Conservation (phyloP, 2,797 vertebrate genomes). For the Siniperca obscura region DNA sequence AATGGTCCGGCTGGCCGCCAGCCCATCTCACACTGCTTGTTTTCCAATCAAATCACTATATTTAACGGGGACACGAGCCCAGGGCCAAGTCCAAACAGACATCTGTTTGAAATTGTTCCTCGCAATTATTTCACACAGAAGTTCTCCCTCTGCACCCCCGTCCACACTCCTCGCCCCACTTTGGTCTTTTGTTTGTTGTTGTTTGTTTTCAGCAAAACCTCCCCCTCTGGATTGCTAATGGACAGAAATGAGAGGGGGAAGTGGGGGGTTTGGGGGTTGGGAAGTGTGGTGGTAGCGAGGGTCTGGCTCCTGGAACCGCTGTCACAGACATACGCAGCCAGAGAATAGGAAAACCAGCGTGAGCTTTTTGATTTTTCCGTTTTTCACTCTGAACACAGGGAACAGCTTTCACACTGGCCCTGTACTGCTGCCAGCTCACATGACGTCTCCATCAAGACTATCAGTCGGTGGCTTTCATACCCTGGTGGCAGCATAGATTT, state of each 20-base stretch:
- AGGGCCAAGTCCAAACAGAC: conserved; percentile 80
- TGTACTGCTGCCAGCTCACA: conserved; percentile 65
- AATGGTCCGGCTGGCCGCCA: conserved; percentile 79
- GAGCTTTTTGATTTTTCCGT: conserved; percentile 59
- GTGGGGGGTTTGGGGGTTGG: conserved; percentile 24
- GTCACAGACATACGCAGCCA: conserved; percentile 50
- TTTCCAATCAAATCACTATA: conserved; percentile 86
- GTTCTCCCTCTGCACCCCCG: conserved; percentile 53
- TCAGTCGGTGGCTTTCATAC: conserved; percentile 46
- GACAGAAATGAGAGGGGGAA: conserved; percentile 60
- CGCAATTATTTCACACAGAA: conserved; percentile 80
- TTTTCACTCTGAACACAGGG: conserved; percentile 56
- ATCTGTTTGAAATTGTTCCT: conserved; percentile 84
- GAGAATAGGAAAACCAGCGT: conserved; percentile 59
- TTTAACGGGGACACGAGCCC: conserved; percentile 81
- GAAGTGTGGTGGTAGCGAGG: conserved; percentile 33
- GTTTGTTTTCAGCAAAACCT: conserved; percentile 72
- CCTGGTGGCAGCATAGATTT: conserved; percentile 18
- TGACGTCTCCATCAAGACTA: conserved; percentile 63
- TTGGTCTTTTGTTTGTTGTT: conserved; percentile 80
- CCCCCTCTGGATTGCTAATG: conserved; percentile 67
- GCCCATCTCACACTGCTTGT: conserved; percentile 80
- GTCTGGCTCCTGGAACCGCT: conserved; percentile 64
- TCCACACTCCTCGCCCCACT: conserved; percentile 60
- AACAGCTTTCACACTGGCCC: conserved; percentile 58